phyloP scores from a whole-genome alignment of 2,797 vertebrate genomes.

The Pseudopleuronectes americanus region DNA sequence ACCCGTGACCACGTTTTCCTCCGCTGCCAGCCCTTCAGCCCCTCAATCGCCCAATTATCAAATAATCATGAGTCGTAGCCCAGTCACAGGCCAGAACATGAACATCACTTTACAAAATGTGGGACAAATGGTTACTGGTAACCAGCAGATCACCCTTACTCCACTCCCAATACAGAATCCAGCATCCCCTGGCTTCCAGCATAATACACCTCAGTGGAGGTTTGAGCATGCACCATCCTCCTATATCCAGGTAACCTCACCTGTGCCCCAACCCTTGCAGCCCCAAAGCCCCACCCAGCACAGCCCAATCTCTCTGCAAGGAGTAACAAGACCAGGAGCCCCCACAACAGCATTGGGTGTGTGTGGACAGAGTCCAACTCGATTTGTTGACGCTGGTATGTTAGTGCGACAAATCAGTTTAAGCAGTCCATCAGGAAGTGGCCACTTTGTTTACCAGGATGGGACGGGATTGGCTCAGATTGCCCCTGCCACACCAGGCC shows the following conservation, averaged over 20 bases:
- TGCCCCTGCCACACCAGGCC: constrained; percentile 84
- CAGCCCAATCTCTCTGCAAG: constrained; percentile 89
- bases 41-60: constrained; percentile 97
- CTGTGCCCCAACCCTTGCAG: constrained; percentile 91
- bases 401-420: constrained; percentile 93
- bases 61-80: constrained; percentile 94
- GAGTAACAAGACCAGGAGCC: constrained; percentile 85
- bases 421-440: constrained; percentile 87
- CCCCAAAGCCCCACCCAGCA: constrained; percentile 97
- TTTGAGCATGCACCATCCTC: constrained; percentile 93
- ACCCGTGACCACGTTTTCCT: constrained; percentile 91
- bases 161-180: constrained; percentile 92
- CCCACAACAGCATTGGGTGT: constrained; percentile 87
- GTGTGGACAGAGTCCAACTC: constrained; percentile 92
- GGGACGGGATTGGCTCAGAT: constrained; percentile 89
- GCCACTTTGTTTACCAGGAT: constrained; percentile 96
- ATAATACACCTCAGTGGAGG: constrained; percentile 90
- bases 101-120: constrained; percentile 97
- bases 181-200: constrained; percentile 93
- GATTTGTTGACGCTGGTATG: constrained; percentile 93
- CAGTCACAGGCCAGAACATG: constrained; percentile 91
- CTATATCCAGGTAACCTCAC: constrained; percentile 95
- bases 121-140: constrained; percentile 89
- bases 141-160: constrained; percentile 94
- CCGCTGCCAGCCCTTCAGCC: constrained; percentile 93